Percentiles rank a stretch among this genome's conserved stretches.
Conservation (phyloP, 2,113 vertebrate species). For the Sinocyclocheilus anshuiensis region DNA sequence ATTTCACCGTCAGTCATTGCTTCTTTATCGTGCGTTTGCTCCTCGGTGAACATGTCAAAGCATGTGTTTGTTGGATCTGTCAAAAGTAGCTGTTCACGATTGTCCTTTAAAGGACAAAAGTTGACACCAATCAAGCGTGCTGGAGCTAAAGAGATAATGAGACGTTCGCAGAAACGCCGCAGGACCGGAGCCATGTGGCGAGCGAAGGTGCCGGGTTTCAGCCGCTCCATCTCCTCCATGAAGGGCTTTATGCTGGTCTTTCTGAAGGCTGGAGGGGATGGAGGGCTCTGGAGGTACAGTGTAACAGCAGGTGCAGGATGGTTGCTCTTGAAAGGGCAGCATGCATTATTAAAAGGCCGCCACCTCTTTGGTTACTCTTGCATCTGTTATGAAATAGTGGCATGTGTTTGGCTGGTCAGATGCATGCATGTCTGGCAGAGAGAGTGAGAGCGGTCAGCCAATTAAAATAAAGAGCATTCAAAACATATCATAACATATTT, state of each 20-base stretch:
- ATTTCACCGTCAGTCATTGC: background rate
- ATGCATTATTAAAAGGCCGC: slow-evolving; percentile 71
- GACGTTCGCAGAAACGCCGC: slow-evolving; percentile 64
- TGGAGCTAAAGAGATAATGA: slow-evolving; percentile 54
- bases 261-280: slow-evolving; percentile 32
- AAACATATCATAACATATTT: slow-evolving; percentile 43
- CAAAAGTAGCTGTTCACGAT: slow-evolving; percentile 61
- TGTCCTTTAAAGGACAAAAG: background rate
- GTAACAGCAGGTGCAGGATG: slow-evolving; percentile 65
- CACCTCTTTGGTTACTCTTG: slow-evolving; percentile 63
- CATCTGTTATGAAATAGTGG: slow-evolving; percentile 55
- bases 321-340: slow-evolving; percentile 61
- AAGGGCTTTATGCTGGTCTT: slow-evolving; percentile 43
- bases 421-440: slow-evolving; percentile 43
- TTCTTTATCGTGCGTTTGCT: background rate
- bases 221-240: slow-evolving; percentile 48
- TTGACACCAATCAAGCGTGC: background rate
- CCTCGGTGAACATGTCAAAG: background rate
- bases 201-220: slow-evolving; percentile 73
- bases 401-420: slow-evolving; percentile 55
- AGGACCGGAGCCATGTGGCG: slow-evolving; percentile 69
- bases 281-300: slow-evolving; percentile 42
- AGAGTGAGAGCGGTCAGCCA: slow-evolving; percentile 46
- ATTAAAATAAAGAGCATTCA: slow-evolving; percentile 30
- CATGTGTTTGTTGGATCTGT: slow-evolving; percentile 57